Evolutionary conservation across 2,113 vertebrate genomes (phyloP).

Genomic region (Lutjanus erythropterus): DNA sequence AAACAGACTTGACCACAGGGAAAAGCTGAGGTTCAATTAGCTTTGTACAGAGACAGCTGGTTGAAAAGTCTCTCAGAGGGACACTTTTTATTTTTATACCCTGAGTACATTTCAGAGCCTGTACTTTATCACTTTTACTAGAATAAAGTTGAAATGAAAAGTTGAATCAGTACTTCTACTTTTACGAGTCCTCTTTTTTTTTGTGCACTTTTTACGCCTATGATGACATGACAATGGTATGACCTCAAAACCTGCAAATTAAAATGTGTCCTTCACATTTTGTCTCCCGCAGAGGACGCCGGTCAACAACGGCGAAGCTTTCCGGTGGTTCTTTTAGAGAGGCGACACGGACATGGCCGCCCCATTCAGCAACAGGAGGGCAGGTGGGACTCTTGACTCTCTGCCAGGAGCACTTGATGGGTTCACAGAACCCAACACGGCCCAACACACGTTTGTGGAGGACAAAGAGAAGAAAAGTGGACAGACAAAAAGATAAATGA

Average conservation of each 20-base stretch:
- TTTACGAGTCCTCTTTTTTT: no score
- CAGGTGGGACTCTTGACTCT: slow-evolving; percentile 89
- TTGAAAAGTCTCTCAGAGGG: no score
- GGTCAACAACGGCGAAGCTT: slow-evolving; percentile 97
- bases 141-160: no score
- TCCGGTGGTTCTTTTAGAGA: slow-evolving; percentile 99
- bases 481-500: slow-evolving; percentile 78
- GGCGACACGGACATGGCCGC: slow-evolving; percentile 85
- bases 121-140: no score
- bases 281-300: slow-evolving; percentile 95
- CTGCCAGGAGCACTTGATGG: slow-evolving; percentile 89
- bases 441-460: slow-evolving; percentile 64
- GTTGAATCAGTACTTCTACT: no score
- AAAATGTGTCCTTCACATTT: slow-evolving; percentile 67
- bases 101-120: no score
- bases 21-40: no score
- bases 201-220: no score
- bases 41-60: no score
- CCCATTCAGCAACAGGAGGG: slow-evolving; percentile 88
- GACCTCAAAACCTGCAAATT: slow-evolving; percentile 40
- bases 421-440: slow-evolving; percentile 57
- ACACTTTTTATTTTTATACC: no score
- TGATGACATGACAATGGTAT: not conserved
- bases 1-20: no score
- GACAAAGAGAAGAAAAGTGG: slow-evolving; percentile 73